phyloP scores from a whole-genome alignment of 2,888 invertebrate genomes.

The Nomada flava region DNA sequence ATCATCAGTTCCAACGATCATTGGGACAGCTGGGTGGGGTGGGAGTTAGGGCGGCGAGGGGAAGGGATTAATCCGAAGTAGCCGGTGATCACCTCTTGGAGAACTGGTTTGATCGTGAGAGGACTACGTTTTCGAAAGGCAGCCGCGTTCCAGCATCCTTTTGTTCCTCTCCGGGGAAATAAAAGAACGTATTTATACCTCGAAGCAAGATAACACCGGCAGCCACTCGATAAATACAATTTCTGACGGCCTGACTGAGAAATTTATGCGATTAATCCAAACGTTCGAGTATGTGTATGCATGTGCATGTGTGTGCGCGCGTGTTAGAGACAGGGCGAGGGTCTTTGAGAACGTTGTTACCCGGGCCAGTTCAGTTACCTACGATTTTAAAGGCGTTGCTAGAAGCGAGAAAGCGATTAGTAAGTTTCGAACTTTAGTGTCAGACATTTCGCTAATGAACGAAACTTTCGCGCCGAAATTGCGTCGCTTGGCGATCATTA shows the following conservation, averaged over 20 bases:
- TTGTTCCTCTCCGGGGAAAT: conserved; percentile 62
- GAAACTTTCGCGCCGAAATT: conserved; percentile 12
- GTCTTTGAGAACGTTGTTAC: not conserved
- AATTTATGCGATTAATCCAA: conserved; percentile 37
- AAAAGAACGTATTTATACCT: conserved; percentile 61
- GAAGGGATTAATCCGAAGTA: conserved; percentile 62
- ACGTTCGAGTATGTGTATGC: not conserved
- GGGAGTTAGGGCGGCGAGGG: conserved; percentile 10
- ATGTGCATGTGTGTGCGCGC: no score
- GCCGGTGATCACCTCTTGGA: conserved; percentile 58
- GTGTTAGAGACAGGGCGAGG: no score
- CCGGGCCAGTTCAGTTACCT: not conserved
- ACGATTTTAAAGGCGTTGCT: conserved; percentile 5
- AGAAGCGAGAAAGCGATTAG: conserved; percentile 11
- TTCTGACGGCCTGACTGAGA: not conserved
- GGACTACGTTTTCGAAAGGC: conserved; percentile 62
- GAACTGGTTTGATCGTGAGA: conserved; percentile 69
- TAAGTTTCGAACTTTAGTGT: conserved; percentile 16
- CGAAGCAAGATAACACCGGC: not conserved
- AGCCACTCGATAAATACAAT: conserved; percentile 33
- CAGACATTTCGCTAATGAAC: conserved; percentile 6
- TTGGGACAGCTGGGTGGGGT: no score
- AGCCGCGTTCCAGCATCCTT: conserved; percentile 23
- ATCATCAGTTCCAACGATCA: conserved; percentile 48
- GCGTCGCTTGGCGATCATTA: conserved; percentile 22